Conservation (phyloP, 2,113 vertebrate genomes). For the Eublepharis macularius region DNA sequence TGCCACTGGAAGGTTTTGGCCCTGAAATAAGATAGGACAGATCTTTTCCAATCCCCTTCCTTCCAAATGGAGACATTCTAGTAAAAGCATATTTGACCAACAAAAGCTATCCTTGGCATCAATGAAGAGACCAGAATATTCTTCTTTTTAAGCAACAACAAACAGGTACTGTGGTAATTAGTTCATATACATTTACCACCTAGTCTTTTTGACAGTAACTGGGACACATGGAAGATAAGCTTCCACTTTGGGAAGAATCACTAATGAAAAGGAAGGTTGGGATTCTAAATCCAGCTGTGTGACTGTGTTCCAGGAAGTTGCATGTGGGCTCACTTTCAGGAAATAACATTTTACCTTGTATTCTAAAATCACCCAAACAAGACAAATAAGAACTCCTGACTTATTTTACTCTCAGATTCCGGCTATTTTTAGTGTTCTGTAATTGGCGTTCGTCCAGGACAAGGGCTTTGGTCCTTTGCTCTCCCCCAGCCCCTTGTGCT, state of each 20-base stretch:
- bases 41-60: slow-evolving; percentile 4
- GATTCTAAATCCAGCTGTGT: neutral
- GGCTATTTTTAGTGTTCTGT: neutral
- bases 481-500: neutral
- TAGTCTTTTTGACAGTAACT: neutral
- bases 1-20: neutral
- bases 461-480: too few species aligned
- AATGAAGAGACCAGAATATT: slow-evolving; percentile 1
- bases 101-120: neutral
- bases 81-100: neutral
- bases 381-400: neutral
- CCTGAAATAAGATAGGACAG: slow-evolving; percentile 45
- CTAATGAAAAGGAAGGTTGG: neutral
- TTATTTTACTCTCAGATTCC: neutral
- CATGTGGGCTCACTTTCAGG: neutral
- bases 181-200: neutral
- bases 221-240: neutral
- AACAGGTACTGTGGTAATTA: neutral
- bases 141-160: neutral
- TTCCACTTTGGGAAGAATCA: neutral
- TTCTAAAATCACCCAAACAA: neutral
- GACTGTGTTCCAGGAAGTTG: neutral
- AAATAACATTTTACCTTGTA: neutral
- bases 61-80: neutral
- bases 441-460: too few species aligned